phyloP scores from a whole-genome alignment of 2,888 invertebrate species.

The Scrobipalpa atriplicella region DNA sequence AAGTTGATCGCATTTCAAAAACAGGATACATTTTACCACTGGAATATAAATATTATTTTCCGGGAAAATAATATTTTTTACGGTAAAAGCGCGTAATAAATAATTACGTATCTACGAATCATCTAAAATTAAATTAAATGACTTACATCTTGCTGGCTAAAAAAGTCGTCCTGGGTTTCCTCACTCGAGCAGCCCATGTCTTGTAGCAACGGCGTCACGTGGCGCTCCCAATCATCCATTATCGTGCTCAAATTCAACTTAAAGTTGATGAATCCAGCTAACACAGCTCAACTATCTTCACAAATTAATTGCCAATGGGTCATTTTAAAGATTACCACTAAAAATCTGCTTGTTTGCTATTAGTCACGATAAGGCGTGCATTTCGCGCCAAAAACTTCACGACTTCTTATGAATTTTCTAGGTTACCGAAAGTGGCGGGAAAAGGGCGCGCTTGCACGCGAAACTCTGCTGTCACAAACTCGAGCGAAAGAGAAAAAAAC shows the following conservation, averaged over 20 bases:
- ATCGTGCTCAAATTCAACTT: conserved; percentile 54
- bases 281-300: conserved; percentile 66
- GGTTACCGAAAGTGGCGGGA: conserved; percentile 68
- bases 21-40: too few species aligned
- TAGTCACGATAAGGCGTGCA: conserved; percentile 47
- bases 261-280: conserved; percentile 53
- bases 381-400: conserved; percentile 79
- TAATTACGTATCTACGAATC: too few species aligned
- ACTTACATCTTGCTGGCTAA: conserved; percentile 84
- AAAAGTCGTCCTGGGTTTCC: conserved; percentile 82
- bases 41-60: too few species aligned
- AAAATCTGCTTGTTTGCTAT: conserved; percentile 45
- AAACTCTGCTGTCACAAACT: conserved; percentile 71
- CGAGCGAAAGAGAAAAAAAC: conserved; percentile 77
- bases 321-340: conserved; percentile 62
- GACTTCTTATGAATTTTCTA: conserved; percentile 55
- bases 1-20: too few species aligned
- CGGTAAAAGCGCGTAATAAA: too few species aligned
- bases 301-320: conserved; percentile 56
- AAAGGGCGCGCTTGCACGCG: conserved; percentile 72
- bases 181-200: conserved; percentile 82
- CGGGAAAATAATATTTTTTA: too few species aligned
- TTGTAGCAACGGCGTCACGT: conserved; percentile 82
- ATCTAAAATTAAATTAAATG: not conserved
- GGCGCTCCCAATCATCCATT: conserved; percentile 84